Evolutionary conservation across 1,140 invertebrate genomes (phyloP).

Genomic region (Hyles euphorbiae): DNA sequence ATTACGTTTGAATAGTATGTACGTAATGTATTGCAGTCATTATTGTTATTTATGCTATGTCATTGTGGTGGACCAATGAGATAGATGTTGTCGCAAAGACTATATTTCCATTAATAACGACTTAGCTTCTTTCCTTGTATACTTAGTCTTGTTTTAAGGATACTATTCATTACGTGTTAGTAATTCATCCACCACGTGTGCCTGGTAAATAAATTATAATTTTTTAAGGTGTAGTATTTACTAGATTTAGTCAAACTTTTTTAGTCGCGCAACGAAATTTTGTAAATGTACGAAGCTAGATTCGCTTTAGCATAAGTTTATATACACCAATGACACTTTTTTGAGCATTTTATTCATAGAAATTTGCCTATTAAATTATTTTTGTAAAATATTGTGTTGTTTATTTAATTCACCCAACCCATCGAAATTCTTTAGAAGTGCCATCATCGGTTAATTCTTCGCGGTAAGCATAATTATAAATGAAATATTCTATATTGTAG

Average conservation of each 20-base stretch:
- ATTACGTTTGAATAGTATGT: no score
- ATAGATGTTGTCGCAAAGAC: no score
- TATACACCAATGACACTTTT: slow-evolving; percentile 72
- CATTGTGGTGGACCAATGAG: no score
- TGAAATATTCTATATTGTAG: no score
- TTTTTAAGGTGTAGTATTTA: slow-evolving; percentile 3
- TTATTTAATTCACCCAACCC: slow-evolving; percentile 9
- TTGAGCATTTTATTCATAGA: slow-evolving; percentile 66
- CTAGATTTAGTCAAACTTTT: slow-evolving; percentile 18
- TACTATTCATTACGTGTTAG: not conserved
- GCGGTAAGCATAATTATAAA: no score
- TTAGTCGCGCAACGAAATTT: slow-evolving; percentile 9
- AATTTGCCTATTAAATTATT: slow-evolving; percentile 75
- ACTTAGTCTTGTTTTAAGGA: not conserved
- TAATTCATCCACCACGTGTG: slow-evolving; percentile 55
- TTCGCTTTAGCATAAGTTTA: slow-evolving; percentile 56
- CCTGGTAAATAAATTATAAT: slow-evolving; percentile 42
- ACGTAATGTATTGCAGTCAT: no score
- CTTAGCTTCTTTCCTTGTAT: not conserved
- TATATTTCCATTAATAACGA: not conserved
- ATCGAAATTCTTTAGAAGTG: not conserved
- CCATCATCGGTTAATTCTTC: no score
- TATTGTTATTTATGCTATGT: no score
- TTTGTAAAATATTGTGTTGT: slow-evolving; percentile 59
- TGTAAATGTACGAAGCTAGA: slow-evolving; percentile 47